Conservation (phyloP, 2,888 invertebrate species). For the Euzetes globulus region DNA sequence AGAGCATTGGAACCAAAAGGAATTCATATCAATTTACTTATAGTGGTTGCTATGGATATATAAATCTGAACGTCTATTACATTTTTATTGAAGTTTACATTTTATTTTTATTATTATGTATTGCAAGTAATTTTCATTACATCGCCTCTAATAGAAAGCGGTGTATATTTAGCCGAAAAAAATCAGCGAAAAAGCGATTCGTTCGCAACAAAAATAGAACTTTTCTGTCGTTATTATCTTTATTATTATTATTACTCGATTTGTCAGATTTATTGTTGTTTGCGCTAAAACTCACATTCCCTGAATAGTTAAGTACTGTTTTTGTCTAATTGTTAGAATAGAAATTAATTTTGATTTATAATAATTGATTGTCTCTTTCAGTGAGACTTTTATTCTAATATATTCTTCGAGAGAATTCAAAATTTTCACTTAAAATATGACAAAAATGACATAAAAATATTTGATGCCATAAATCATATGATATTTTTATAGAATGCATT, state of each 20-base stretch:
- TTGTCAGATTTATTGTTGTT: conserved; percentile 1
- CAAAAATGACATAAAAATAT: no score
- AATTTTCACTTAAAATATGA: no score
- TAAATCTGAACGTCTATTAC: neutral
- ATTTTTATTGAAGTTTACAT: conserved; percentile 14
- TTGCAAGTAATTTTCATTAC: neutral
- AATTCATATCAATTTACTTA: conserved; percentile 21
- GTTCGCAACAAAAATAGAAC: neutral
- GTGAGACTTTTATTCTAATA: no score
- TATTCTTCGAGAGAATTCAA: no score
- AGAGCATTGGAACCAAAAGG: neutral
- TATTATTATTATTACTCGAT: neutral
- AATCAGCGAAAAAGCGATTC: neutral
- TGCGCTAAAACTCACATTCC: neutral
- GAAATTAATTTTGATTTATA: no score
- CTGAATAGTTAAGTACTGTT: no score
- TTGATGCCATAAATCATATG: no score
- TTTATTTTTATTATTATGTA: conserved; percentile 16
- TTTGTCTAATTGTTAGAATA: no score
- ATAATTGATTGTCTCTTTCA: no score
- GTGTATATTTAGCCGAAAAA: neutral
- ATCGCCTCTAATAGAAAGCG: neutral
- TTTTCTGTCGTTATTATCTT: neutral
- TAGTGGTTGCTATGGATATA: conserved; percentile 15
- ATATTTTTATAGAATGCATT: neutral